A percentile compares a stretch with the other conserved stretches of the same genome.
Evolutionary conservation across 1,140 invertebrate species (phyloP).

Genomic region (Calephelis virginiensis): DNA sequence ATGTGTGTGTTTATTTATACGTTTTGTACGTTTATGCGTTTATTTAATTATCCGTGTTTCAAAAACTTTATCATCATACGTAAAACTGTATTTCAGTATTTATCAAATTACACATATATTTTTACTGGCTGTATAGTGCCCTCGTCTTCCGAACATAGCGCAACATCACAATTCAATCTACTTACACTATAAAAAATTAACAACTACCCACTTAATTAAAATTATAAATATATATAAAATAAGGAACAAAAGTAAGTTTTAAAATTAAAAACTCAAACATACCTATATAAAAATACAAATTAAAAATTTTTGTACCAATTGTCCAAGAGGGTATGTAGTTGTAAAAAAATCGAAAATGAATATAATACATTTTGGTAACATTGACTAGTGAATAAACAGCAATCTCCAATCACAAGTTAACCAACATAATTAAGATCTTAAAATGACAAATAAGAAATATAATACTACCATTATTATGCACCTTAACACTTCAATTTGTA

Average conservation of each 20-base stretch:
- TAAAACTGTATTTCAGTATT: neutral
- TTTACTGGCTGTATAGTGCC: neutral
- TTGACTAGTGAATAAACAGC: constrained; percentile 19
- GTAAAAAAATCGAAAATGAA: neutral
- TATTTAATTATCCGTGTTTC: too few species aligned
- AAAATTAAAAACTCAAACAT: neutral
- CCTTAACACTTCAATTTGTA: neutral
- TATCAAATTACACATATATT: neutral
- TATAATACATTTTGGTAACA: constrained; percentile 19
- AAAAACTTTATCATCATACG: too few species aligned
- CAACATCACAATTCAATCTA: constrained; percentile 14
- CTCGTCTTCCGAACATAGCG: neutral
- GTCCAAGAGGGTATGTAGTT: neutral
- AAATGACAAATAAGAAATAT: constrained; percentile 5
- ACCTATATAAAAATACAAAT: neutral
- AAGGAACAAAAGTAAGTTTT: neutral
- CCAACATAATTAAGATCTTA: constrained; percentile 1
- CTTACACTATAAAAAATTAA: constrained; percentile 1
- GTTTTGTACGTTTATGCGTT: too few species aligned
- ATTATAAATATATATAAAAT: neutral
- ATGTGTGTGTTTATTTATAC: too few species aligned
- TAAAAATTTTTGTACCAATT: neutral
- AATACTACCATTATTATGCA: neutral
- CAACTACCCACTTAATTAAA: constrained; percentile 2
- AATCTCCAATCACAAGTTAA: constrained; percentile 13